Evolutionary conservation across 2,113 vertebrate genomes (phyloP).

Genomic region (Epinephelus fuscoguttatus): DNA sequence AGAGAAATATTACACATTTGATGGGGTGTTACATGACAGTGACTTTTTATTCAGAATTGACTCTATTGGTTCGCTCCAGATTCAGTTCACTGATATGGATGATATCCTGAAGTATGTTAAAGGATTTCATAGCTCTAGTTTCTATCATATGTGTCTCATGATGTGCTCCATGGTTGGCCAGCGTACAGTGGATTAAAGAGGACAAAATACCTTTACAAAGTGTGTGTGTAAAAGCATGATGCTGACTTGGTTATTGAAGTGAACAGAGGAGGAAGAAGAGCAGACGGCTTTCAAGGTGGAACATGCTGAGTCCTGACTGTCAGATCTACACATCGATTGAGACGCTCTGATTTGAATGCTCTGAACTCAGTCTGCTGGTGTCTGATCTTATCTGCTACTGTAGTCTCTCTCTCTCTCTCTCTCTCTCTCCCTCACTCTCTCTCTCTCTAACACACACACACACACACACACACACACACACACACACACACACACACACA

Average conservation of each 20-base stretch:
- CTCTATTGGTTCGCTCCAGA: background rate
- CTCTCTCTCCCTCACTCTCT: background rate
- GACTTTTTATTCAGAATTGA: background rate
- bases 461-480: slow-evolving; percentile 1
- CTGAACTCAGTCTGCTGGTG: slow-evolving; percentile 10
- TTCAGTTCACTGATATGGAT: background rate
- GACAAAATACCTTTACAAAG: background rate
- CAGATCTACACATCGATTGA: slow-evolving; percentile 61
- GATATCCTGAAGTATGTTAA: background rate
- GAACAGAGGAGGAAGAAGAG: slow-evolving; percentile 31
- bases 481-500: slow-evolving; percentile 12
- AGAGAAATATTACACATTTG: background rate
- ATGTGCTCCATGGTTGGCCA: background rate
- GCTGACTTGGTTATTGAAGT: slow-evolving; percentile 28
- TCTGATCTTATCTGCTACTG: slow-evolving; percentile 25
- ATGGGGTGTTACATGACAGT: background rate
- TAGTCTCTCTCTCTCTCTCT: slow-evolving; percentile 1
- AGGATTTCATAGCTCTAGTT: background rate
- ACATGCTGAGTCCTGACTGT: slow-evolving; percentile 49
- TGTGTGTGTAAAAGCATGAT: slow-evolving; percentile 3
- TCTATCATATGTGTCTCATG: background rate
- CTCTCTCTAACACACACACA: background rate
- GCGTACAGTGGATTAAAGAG: background rate
- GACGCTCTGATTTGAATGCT: slow-evolving; percentile 23
- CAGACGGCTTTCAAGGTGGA: slow-evolving; percentile 18